Conservation (phyloP, 1,140 invertebrate genomes). For the Adoxophyes honmai region DNA sequence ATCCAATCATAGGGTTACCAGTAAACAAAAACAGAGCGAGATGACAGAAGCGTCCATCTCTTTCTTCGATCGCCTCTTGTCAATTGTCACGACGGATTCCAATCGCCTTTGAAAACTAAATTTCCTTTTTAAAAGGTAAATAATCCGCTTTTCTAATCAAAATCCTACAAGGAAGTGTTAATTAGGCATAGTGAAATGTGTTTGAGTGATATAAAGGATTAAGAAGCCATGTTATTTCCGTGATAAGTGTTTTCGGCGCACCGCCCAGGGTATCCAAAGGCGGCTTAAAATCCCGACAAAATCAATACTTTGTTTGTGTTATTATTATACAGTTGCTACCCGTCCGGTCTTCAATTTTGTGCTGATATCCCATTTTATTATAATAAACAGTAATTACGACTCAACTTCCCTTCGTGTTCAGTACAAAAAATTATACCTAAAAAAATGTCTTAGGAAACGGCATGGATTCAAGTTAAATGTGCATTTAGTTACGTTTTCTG, state of each 20-base stretch:
- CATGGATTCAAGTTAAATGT: too few relatives aligned
- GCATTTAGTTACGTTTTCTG: too few relatives aligned
- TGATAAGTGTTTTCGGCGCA: constrained; percentile 8
- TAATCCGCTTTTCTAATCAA: constrained; percentile 26
- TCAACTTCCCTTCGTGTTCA: too few relatives aligned
- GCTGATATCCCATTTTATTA: too few relatives aligned
- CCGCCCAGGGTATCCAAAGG: constrained; percentile 1
- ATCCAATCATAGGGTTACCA: too few relatives aligned
- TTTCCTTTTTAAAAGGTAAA: constrained; percentile 39
- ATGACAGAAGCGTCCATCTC: not conserved
- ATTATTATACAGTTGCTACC: not conserved
- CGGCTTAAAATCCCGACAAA: constrained; percentile 1
- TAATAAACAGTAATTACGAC: too few relatives aligned
- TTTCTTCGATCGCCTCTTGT: constrained; percentile 7
- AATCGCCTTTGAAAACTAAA: constrained; percentile 20
- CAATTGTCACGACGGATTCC: constrained; percentile 13
- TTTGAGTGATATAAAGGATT: not conserved
- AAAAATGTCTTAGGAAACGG: too few relatives aligned
- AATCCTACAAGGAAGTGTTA: not conserved
- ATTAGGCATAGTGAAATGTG: not conserved
- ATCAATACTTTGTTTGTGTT: constrained; percentile 13
- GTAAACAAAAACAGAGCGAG: too few relatives aligned
- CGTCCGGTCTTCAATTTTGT: too few relatives aligned
- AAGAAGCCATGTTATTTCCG: constrained; percentile 1
- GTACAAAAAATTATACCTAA: too few relatives aligned